Conservation (phyloP, 2,113 vertebrate species). For the Ammodytes dubius region DNA sequence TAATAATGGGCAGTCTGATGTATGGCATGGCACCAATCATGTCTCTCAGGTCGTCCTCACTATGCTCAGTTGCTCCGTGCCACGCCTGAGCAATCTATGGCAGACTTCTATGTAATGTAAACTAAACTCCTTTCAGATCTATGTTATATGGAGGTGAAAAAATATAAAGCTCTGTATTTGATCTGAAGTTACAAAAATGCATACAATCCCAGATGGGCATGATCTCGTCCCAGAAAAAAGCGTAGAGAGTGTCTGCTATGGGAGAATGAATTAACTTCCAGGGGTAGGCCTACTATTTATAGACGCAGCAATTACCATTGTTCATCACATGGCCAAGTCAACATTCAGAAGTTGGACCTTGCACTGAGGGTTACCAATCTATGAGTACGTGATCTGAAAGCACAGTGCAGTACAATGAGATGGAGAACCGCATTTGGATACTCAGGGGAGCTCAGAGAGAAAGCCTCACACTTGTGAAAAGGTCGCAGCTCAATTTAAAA, state of each 20-base stretch:
- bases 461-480: conserved; percentile 44
- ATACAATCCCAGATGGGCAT: no score
- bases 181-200: no score
- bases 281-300: conserved; percentile 62
- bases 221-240: neutral
- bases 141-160: no score
- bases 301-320: conserved; percentile 56
- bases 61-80: no score
- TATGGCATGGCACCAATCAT: no score
- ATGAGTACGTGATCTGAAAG: conserved; percentile 28
- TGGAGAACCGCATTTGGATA: neutral
- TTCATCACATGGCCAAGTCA: conserved; percentile 40
- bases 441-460: conserved; percentile 12
- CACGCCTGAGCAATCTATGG: no score
- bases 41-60: no score
- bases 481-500: conserved; percentile 53
- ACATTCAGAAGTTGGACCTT: conserved; percentile 25
- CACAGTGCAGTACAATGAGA: conserved; percentile 8
- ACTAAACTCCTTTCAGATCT: no score
- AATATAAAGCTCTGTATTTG: no score
- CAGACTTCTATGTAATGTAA: no score
- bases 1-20: no score
- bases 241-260: neutral
- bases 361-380: conserved; percentile 14
- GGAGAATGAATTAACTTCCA: conserved; percentile 77